Base-by-base conservation (phyloP, 2,888 invertebrate genomes). In the Antheraea yamamai region DNA sequence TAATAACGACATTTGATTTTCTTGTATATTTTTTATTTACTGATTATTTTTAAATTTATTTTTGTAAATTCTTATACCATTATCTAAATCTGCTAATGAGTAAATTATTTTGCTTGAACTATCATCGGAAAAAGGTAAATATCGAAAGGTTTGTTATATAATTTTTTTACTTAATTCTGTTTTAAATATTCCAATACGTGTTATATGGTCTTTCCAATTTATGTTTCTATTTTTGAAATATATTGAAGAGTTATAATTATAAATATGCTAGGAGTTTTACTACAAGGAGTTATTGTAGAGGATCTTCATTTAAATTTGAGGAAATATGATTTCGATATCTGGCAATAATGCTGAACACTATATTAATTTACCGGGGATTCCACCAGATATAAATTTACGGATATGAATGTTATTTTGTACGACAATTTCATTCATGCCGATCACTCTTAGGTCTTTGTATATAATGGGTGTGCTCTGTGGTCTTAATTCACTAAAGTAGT, bases 341-440 rank as follows among this genome's bases (percentile, higher is more conserved):
- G 55, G 55, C 55, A 55, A 55, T 7, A 55, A 14, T 55, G 20
- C 55, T 55, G 20, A 20, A 61, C 20, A 58, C 6, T 4, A 16
- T 12, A 30, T 30, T 66, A 66, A 4, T 66, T 66, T 66, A 30
- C 30, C 72, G 52, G 73, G 73, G 30, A 20, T 73, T 52, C 55
- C 55, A 35, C 0, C 12, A 14, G 1, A 30, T 26, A 20, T 55
- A 30, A 55, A 12, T 61, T 55, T 58, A 4, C 18, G 8, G 51
- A 26, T 47, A 73, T 55, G 14, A 61, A 61, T 64, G 58, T 61
- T 10, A 0, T n/a, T 61, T 61, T n/a, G 18, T 4, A 61, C 14
- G 30, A 16, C 6, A 16, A 30, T 66, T 66, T 30, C 64, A 16
- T 66, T 66, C 64, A 66, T 66, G 18, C 16, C 30, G 16, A 16